Evolutionary conservation across 1,140 invertebrate genomes (phyloP), one percentile per base, ranked within the genome.

Genomic region (Cataglyphis hispanica): DNA sequence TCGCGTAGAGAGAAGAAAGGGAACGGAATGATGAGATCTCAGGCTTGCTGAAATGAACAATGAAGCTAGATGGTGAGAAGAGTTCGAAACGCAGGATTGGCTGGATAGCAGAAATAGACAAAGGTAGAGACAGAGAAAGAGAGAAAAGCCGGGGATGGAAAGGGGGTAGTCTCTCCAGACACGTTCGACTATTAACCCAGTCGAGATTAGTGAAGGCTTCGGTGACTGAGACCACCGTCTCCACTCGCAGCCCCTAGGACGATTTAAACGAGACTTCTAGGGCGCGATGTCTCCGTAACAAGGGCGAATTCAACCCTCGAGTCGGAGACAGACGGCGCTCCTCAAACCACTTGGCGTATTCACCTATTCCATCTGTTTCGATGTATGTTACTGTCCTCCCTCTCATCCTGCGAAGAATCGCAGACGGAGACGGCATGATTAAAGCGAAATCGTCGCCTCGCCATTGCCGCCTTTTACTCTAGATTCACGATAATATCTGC

Each of bases 121-220:
- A 22, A 53, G 43, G 46, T 34, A 31, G 37, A 27, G n/a, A 43
- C 27, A 37, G 58, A 78, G 25, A 13, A 19, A 25, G 69, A 69
- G 31, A 31, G 69, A 69, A n/a, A 25, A 40, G 11, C 8, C 61
- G 34, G 25, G 34, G 25, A 63, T 50, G 6, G 61, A 77, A 61
- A 70, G 74, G 40, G 16, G 77, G 77, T 85, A 86, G 91, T 80
- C 85, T 85, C 89, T 91, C 27, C 76, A 91, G 87, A 88, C 90
- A 92, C 91, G 89, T 92, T 91, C 90, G 83, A 89, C 92, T 93
- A 92, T 92, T 93, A 92, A 91, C 90, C 85, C 86, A 87, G 74
- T 85, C 69, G 86, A 92, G 91, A 92, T 92, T 92, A 86, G 91
- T 83, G 86, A 91, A 90, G 87, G 84, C 85, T 13, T 86, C 64